Conservation (phyloP, 2,888 invertebrate genomes). For the Bombyx huttoni region DNA sequence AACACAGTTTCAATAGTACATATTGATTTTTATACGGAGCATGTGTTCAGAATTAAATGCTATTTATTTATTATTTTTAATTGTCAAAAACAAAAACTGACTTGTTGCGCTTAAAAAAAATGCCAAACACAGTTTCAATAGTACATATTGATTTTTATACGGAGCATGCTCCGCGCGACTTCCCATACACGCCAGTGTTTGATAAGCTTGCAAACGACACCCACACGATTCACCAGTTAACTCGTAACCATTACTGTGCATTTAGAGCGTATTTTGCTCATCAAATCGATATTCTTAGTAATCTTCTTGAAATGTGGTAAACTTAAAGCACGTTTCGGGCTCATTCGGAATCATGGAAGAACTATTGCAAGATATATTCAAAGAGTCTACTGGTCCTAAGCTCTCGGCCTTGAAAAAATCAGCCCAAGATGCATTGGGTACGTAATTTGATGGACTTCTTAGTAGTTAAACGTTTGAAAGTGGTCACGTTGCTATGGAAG, state of each 20-base stretch:
- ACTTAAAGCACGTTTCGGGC: background rate
- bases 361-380: conserved; percentile 85
- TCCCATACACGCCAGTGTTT: conserved; percentile 23
- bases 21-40: conserved; percentile 64
- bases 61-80: background rate
- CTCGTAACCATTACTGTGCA: background rate
- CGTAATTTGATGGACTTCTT: conserved; percentile 8
- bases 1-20: conserved; percentile 18
- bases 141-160: conserved; percentile 54
- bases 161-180: conserved; percentile 50
- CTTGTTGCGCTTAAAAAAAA: conserved; percentile 37
- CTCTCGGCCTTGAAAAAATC: conserved; percentile 81
- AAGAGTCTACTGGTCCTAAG: conserved; percentile 87
- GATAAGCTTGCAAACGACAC: conserved; percentile 42
- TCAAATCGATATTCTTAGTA: too few relatives aligned
- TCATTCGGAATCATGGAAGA: conserved; percentile 78
- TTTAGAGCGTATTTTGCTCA: background rate
- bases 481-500: too few relatives aligned
- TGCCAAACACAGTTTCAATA: conserved; percentile 19
- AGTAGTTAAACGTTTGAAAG: too few relatives aligned
- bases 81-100: conserved; percentile 12
- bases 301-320: too few relatives aligned
- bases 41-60: too few relatives aligned
- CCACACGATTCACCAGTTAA: conserved; percentile 27
- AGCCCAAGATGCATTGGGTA: conserved; percentile 91